These are phyloP conservation scores for Malacoraja senta DNA, from an alignment of 2,797 vertebrate species.

Conservation along the genomic window DNA sequence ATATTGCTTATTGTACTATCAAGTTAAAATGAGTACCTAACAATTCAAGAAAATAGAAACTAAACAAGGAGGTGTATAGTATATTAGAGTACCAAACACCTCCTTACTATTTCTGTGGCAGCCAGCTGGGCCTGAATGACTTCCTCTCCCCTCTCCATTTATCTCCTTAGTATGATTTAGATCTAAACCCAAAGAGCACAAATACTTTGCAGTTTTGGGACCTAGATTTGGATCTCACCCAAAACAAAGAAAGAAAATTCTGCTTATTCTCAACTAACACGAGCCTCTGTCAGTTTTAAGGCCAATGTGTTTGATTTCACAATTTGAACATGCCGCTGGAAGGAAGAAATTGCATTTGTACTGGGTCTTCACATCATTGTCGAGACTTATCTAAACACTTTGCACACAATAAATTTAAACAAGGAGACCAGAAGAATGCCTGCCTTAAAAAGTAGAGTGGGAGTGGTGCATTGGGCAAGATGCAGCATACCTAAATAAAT, in stretches of 20 bases:
- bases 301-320: neutral
- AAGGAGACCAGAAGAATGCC: neutral
- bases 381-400: too few relatives aligned
- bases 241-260: too few relatives aligned
- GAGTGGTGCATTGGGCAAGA: too few relatives aligned
- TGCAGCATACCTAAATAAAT: too few relatives aligned
- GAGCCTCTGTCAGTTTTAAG: neutral
- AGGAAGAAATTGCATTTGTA: too few relatives aligned
- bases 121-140: too few relatives aligned
- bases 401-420: neutral
- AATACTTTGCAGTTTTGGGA: neutral
- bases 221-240: neutral
- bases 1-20: neutral
- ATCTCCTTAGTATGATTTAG: too few relatives aligned
- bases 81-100: too few relatives aligned
- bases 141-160: too few relatives aligned
- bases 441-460: neutral
- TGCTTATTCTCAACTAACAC: neutral
- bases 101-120: too few relatives aligned
- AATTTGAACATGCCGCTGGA: neutral
- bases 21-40: neutral
- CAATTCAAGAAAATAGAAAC: neutral
- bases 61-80: neutral
- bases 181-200: neutral
- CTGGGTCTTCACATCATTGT: too few relatives aligned